Evolutionary conservation across 2,113 vertebrate genomes (phyloP).

Genomic region (Ammodytes dubius): DNA sequence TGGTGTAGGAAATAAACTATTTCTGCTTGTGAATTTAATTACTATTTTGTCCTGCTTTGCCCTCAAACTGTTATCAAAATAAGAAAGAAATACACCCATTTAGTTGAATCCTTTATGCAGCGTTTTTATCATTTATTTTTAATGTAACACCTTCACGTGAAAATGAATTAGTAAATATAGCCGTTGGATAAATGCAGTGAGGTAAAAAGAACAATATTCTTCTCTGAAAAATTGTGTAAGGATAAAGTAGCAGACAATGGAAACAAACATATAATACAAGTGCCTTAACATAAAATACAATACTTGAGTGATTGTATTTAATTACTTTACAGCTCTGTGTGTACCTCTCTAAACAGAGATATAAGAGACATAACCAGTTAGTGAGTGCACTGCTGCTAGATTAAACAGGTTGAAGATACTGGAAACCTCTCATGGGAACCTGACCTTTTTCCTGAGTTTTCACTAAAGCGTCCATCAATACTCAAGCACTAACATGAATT

Average conservation of each 20-base stretch:
- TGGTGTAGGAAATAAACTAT: no score
- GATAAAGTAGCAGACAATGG: background rate
- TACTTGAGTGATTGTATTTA: background rate
- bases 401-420: constrained; percentile 55
- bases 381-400: constrained; percentile 32
- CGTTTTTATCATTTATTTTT: background rate
- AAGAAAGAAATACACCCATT: no score
- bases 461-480: constrained; percentile 33
- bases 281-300: background rate
- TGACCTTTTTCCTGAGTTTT: constrained; percentile 36
- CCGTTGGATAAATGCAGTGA: background rate
- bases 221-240: background rate
- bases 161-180: background rate
- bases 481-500: constrained; percentile 53
- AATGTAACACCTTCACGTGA: background rate
- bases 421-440: constrained; percentile 59
- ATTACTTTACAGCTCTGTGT: background rate
- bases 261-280: background rate
- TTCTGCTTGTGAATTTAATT: no score
- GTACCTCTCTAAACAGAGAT: constrained; percentile 11
- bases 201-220: background rate
- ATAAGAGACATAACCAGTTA: constrained; percentile 34
- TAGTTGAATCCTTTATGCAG: background rate
- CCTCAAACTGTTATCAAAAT: no score
- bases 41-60: no score